Conservation (phyloP, 2,797 vertebrate species). For the Streptopelia turtur region DNA sequence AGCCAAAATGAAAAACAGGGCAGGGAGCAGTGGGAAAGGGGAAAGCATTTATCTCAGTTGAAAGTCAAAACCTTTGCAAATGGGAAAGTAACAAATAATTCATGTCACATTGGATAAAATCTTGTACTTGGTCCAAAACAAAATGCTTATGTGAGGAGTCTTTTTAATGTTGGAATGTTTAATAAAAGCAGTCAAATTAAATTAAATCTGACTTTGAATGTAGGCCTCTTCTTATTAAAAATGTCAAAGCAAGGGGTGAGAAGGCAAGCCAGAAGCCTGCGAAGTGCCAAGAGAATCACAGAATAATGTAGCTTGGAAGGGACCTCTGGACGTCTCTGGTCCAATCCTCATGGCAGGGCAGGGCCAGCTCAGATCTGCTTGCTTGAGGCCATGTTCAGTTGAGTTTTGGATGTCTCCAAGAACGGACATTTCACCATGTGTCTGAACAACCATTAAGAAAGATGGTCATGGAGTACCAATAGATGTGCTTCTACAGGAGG, state of each 20-base stretch:
- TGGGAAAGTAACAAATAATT: not conserved
- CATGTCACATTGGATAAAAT: not conserved
- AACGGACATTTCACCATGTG: not conserved
- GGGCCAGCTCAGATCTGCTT: not conserved
- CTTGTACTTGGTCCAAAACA: slow-evolving; percentile 2
- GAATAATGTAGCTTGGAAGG: not conserved
- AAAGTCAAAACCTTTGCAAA: not conserved
- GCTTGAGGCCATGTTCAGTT: not conserved
- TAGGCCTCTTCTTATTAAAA: not conserved
- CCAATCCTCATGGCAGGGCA: not conserved
- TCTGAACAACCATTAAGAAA: not conserved
- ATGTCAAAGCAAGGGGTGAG: not conserved
- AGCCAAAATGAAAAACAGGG: not conserved
- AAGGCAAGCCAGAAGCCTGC: not conserved
- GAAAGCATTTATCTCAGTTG: not conserved
- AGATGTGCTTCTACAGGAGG: not conserved
- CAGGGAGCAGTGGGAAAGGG: not conserved
- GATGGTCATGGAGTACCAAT: not conserved
- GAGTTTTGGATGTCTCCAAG: not conserved
- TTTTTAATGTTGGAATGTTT: not conserved
- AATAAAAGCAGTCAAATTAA: not conserved
- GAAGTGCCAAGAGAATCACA: not conserved
- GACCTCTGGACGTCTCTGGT: not conserved
- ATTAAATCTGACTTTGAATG: not conserved
- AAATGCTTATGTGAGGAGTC: not conserved